Evolutionary conservation across 2,797 vertebrate genomes (phyloP).

Genomic region (Thamnophis elegans): DNA sequence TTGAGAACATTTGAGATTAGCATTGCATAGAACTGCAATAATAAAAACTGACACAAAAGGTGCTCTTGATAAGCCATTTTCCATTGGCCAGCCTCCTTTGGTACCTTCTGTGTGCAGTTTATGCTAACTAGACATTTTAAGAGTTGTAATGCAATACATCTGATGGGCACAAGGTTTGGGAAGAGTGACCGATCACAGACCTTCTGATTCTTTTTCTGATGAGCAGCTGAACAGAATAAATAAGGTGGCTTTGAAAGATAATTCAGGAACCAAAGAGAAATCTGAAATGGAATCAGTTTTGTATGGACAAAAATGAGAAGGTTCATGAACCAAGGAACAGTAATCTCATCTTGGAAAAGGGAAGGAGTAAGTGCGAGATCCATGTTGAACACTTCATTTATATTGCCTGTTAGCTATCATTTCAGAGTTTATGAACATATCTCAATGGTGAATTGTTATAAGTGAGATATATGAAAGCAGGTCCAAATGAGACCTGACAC

Average conservation of each 20-base stretch:
- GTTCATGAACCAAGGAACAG: neutral
- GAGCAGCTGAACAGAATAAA: neutral
- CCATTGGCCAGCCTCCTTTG: neutral
- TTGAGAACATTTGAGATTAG: neutral
- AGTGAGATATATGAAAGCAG: neutral
- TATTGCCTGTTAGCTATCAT: neutral
- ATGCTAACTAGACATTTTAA: neutral
- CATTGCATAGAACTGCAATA: neutral
- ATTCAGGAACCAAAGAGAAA: neutral
- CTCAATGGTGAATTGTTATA: neutral
- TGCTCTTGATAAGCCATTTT: neutral
- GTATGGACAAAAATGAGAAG: neutral
- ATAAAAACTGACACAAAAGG: neutral
- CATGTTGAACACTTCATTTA: neutral
- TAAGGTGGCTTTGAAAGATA: neutral
- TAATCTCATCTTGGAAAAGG: neutral
- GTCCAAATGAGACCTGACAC: neutral
- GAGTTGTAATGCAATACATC: neutral
- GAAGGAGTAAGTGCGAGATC: neutral
- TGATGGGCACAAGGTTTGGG: neutral
- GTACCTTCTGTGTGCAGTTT: neutral
- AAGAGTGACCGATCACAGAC: neutral
- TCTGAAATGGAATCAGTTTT: neutral
- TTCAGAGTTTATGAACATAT: neutral
- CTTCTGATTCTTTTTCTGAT: neutral